Percentiles rank a stretch among this genome's conserved stretches.
Evolutionary conservation across 2,888 invertebrate species (phyloP).

Genomic region (Perithous albicinctus): DNA sequence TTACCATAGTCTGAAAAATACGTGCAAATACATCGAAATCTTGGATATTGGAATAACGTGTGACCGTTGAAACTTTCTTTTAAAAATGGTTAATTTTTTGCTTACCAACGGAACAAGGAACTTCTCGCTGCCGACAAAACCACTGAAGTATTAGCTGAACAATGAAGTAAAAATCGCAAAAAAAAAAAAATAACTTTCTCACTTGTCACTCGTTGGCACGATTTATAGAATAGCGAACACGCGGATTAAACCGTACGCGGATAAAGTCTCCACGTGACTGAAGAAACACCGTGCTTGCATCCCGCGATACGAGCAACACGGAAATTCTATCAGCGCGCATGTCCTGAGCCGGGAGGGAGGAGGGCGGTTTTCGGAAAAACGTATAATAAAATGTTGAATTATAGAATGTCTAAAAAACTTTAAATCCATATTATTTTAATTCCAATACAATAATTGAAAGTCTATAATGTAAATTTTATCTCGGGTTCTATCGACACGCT

Average conservation of each 20-base stretch:
- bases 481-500: background rate
- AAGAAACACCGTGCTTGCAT: slow-evolving; percentile 67
- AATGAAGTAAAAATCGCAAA: background rate
- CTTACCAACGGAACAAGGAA: slow-evolving; percentile 24
- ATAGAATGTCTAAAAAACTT: background rate
- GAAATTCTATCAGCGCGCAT: slow-evolving; percentile 75
- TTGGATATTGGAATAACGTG: no score
- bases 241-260: slow-evolving; percentile 74
- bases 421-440: background rate
- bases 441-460: background rate
- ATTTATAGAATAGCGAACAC: slow-evolving; percentile 14
- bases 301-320: slow-evolving; percentile 71
- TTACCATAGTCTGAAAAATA: no score
- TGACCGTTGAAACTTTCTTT: no score
- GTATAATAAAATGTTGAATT: background rate
- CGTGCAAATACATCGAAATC: no score
- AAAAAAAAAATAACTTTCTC: no score
- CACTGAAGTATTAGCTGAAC: background rate
- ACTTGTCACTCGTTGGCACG: slow-evolving; percentile 56
- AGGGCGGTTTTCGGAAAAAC: slow-evolving; percentile 22
- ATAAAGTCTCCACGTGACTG: slow-evolving; percentile 81
- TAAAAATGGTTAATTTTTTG: no score
- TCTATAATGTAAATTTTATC: background rate
- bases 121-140: background rate
- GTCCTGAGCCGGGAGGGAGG: slow-evolving; percentile 58